Base-by-base conservation (phyloP, 2,113 vertebrate genomes). In the Terrapene triunguis region DNA sequence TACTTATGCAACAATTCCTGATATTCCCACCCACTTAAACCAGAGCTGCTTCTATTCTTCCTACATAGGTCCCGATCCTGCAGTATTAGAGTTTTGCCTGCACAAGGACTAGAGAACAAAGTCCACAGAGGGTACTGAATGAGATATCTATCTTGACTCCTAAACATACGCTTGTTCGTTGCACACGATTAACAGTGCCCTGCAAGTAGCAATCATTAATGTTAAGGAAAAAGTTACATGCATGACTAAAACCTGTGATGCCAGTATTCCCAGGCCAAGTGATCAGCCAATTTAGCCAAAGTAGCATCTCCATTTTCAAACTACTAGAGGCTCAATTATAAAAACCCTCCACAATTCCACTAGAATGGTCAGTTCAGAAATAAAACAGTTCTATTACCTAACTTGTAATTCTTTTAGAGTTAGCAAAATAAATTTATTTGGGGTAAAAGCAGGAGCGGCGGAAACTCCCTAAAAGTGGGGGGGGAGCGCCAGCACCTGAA, bases 201-300 rank as follows among this genome's bases (percentile, higher is more conserved):
- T 88, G 80, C 10, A 51, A 94, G 81, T 54, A 84, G 51, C 50
- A 90, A 62, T 29, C 16, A 93, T 0, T 57, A 44, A 81, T 92
- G 87, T 92, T 62, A 29, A 85, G 50, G 74, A 81, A 78, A 80
- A 65, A 38, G 29, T 90, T 48, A 93, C n/a, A n/a, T 0, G 0
- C 55, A 88, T 80, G 92, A 91, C 47, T 76, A 57, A 48, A 86
- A 35, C n/a, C 12, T 19, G 10, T 4, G 1, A 24, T n/a, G 13
- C 29, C 44, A 42, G 22, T 92, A 82, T 78, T 94, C 89, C 89
- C 59, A 95, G 84, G 57, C 65, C 65, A 93, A 90, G 84, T 19
- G 74, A 92, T 84, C 7, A 72, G 82, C 55, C 74, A 79, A 91
- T 82, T 87, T 94, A 93, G 65, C 55, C 21, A 84, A 96, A 90